Percentiles rank a stretch among this genome's conserved stretches.
Conservation (phyloP, 2,888 invertebrate genomes). For the Pimpla rufipes region DNA sequence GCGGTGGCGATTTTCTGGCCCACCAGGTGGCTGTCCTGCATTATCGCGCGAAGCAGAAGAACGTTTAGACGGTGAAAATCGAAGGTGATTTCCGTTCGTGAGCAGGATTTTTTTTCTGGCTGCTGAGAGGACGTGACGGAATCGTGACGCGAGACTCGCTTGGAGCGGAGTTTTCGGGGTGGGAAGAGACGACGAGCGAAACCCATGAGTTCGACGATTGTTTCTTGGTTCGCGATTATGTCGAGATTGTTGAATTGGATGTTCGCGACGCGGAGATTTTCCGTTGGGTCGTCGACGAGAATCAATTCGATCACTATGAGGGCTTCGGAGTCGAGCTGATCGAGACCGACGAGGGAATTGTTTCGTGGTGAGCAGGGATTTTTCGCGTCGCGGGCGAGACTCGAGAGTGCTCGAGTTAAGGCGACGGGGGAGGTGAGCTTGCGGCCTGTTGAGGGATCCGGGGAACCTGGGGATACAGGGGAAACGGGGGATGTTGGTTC, state of each 20-base stretch:
- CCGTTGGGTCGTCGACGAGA: slow-evolving; percentile 87
- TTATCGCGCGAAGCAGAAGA: slow-evolving; percentile 92
- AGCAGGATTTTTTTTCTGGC: slow-evolving; percentile 71
- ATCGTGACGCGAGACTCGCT: slow-evolving; percentile 76
- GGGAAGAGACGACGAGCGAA: slow-evolving; percentile 92
- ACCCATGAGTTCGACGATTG: slow-evolving; percentile 96
- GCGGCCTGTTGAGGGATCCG: slow-evolving; percentile 86
- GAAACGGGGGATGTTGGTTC: slow-evolving; percentile 96
- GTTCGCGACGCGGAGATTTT: slow-evolving; percentile 90
- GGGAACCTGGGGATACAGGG: slow-evolving; percentile 92
- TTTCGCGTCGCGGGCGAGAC: slow-evolving; percentile 83
- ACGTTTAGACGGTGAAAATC: slow-evolving; percentile 97
- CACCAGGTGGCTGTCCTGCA: slow-evolving; percentile 90
- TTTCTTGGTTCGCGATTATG: slow-evolving; percentile 98
- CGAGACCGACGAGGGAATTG: slow-evolving; percentile 79
- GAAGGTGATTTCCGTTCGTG: slow-evolving; percentile 93
- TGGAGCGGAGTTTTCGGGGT: slow-evolving; percentile 72
- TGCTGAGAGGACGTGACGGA: slow-evolving; percentile 77
- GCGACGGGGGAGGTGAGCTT: slow-evolving; percentile 87
- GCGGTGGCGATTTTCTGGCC: slow-evolving; percentile 97
- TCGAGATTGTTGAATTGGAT: slow-evolving; percentile 97
- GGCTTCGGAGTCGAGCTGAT: slow-evolving; percentile 88
- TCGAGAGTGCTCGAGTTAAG: slow-evolving; percentile 87
- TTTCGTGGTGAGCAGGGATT: slow-evolving; percentile 77
- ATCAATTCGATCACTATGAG: slow-evolving; percentile 93